Base-by-base conservation (phyloP, 2,797 vertebrate species). In the Apogon talboti region DNA sequence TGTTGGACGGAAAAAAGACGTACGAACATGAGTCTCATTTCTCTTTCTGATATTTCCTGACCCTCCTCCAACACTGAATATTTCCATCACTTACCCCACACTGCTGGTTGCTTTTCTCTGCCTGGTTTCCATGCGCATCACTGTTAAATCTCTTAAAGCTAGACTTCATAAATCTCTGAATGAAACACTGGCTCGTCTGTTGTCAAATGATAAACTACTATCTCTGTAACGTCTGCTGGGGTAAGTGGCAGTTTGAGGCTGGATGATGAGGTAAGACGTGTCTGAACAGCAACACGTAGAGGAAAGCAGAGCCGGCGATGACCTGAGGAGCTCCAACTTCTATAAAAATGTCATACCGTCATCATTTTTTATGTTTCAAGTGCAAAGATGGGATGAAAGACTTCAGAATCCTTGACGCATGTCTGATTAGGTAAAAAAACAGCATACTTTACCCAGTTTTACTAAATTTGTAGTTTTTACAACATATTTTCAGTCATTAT, bases 151-250 rank as follows among this genome's bases (percentile, higher is more conserved):
- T 74, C 78, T 1, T 59, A 3, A 72, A 59, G 15, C 47, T 16
- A 58, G 70, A 78, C 62, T 54, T 8, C 35, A 71, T 81, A 80
- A 80, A 86, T 78, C 70, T 83, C 58, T 1, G 0, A 2, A 14
- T 51, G 70, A 72, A 64, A 54, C 33, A 0, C 28, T 67, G 71
- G 71, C 81, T 15, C 3, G 66, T 45, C 48, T 59, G 55, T 24
- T 43, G 71, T 71, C 51, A 47, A 33, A 68, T 77, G 80, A 84
- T 81, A 55, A 79, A 80, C 65, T 78, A 76, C 55, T 6, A 67
- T 74, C 61, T 54, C 52, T 74, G 83, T 82, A 65, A 65, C 16
- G 77, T 87, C 83, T 87, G 49, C 74, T 65, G 67, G 69, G 77
- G 53, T 53, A 73, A 67, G 73, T 57, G 76, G 62, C 58, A 4